Conservation (phyloP, 2,797 vertebrate species). For the Toxotes lorentzi region DNA sequence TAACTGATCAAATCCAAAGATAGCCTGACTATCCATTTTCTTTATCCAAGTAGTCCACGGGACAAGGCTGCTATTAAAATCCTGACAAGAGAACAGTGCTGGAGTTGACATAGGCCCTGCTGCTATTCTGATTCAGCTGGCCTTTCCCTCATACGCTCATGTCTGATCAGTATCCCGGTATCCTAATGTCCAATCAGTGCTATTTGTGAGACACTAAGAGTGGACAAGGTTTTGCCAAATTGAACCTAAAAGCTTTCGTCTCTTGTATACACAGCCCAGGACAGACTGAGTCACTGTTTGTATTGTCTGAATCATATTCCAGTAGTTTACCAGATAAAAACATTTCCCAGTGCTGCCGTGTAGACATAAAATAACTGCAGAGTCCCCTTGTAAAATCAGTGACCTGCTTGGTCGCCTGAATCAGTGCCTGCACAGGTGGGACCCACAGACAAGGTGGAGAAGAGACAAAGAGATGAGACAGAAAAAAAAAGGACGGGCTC, state of each 20-base stretch:
- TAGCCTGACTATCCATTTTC: conserved; percentile 49
- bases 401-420: conserved; percentile 47
- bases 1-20: conserved; percentile 65
- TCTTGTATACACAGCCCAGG: conserved; percentile 25
- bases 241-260: conserved; percentile 41
- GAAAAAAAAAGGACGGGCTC: conserved; percentile 33
- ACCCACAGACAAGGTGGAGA: conserved; percentile 29
- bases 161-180: conserved; percentile 58
- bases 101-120: conserved; percentile 40
- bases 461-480: conserved; percentile 19
- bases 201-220: conserved; percentile 48
- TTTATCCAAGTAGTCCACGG: conserved; percentile 52
- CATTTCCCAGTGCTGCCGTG: conserved; percentile 22
- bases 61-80: conserved; percentile 58
- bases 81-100: conserved; percentile 41
- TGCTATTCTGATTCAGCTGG: conserved; percentile 53
- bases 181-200: conserved; percentile 49
- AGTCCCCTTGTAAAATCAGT: conserved; percentile 27
- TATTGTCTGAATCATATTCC: neutral
- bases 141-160: conserved; percentile 47
- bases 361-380: conserved; percentile 20
- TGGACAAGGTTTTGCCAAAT: conserved; percentile 29
- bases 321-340: conserved; percentile 17
- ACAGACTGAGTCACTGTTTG: conserved; percentile 21
- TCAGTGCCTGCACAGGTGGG: conserved; percentile 36